phyloP scores from a whole-genome alignment of 2,797 vertebrate species.

The Pipistrellus kuhlii region DNA sequence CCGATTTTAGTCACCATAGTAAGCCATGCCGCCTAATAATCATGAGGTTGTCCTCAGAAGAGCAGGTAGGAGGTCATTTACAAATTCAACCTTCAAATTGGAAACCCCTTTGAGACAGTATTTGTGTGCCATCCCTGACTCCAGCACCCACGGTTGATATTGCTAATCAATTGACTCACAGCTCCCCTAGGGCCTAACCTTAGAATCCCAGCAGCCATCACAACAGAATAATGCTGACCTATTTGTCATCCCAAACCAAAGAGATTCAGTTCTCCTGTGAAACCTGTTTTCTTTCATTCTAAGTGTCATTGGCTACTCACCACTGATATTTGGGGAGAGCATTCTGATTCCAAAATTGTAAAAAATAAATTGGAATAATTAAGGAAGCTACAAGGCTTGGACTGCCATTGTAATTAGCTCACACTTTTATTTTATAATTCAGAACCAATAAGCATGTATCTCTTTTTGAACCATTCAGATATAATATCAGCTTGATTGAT shows the following conservation, averaged over 20 bases:
- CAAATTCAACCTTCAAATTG: constrained; percentile 33
- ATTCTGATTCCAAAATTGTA: not conserved
- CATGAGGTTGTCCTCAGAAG: not conserved
- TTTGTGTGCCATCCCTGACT: not conserved
- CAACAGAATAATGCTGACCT: not conserved
- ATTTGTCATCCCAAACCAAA: not conserved
- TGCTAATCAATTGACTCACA: not conserved
- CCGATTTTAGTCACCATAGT: not conserved
- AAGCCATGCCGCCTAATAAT: not conserved
- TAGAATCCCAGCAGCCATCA: not conserved
- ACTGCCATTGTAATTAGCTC: not conserved
- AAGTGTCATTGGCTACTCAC: constrained; percentile 24
- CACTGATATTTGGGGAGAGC: not conserved
- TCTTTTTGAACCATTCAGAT: not conserved
- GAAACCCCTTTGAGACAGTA: not conserved
- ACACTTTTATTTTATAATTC: constrained; percentile 45
- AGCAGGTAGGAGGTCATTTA: not conserved
- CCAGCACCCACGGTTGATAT: not conserved
- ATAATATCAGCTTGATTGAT: not conserved
- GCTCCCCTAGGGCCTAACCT: not conserved
- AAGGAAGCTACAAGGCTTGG: not conserved
- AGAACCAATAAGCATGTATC: not conserved
- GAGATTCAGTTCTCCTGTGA: not conserved
- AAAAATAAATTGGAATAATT: not conserved
- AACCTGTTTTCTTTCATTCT: not conserved